Evolutionary conservation across 2,888 invertebrate species (phyloP), one percentile per base, ranked within the genome.

Genomic region (Oligia latruncula): DNA sequence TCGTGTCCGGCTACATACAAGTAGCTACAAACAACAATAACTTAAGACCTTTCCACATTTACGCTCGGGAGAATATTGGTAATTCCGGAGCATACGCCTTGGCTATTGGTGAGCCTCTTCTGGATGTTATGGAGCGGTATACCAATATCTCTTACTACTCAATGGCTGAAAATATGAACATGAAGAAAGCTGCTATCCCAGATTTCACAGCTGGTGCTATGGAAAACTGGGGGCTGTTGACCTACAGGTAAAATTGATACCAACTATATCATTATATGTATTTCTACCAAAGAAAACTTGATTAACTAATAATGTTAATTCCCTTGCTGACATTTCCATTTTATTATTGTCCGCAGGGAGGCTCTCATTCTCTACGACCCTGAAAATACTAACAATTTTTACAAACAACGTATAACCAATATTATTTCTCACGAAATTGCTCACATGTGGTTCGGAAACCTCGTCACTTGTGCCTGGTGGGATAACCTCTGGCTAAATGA

Each of bases 171-270:
- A 3, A 64, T 5, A 92, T 97, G 84, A 90, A 94, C 74, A 97
- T 98, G 92, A 98, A 98, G 90, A 97, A 98, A 89, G 98, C 98
- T 15, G 98, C 98, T 2, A 97, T 98, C 79, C 98, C 98, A 6
- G 98, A 98, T 90, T 98, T 98, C 92, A 97, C 98, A 55, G 98
- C 98, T 89, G 98, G 98, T 78, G 98, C 98, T 79, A 98, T 98
- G 98, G 98, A 98, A 93, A 98, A 98, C 91, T 98, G 98, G 98
- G 98, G 98, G 11, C 96, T 98, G 55, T 97, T 98, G 62, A 98
- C 98, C 0, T 98, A 98, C 95, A 97, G 97, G 98, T 97, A 93
- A 82, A 13, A 23, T 75, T 2, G 40, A 62, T 49, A 64, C 2
- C 0, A 40, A 58, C 1, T 2, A 60, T 55, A n/a, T 9, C 8